A percentile compares a stretch with the other conserved stretches of the same genome.
These are phyloP conservation scores for Drosophila borealis DNA, from an alignment of 2,888 invertebrate genomes.

Conservation along the genomic window DNA sequence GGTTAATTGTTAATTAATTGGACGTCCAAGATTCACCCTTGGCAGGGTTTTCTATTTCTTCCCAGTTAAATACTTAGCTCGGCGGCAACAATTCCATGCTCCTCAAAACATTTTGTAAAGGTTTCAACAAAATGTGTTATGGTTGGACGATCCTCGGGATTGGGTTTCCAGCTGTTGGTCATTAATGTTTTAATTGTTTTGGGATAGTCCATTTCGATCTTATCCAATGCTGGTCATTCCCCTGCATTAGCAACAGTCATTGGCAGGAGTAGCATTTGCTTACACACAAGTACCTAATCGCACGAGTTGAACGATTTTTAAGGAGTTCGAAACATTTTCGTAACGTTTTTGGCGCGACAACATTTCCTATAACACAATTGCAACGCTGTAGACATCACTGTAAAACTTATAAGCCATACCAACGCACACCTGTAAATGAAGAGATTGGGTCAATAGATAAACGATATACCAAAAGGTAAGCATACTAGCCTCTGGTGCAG, in stretches of 20 bases:
- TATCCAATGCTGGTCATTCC: constrained; percentile 2
- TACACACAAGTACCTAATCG: background rate
- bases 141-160: constrained; percentile 2
- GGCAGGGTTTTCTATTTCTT: background rate
- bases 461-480: too few relatives aligned
- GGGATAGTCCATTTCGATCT: constrained; percentile 1
- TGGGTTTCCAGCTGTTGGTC: constrained; percentile 7
- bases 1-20: too few relatives aligned
- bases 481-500: constrained; percentile 42
- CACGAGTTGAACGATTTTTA: rapidly evolving
- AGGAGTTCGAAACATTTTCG: background rate
- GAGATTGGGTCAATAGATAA: too few relatives aligned
- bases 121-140: background rate
- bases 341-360: constrained; percentile 22
- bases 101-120: background rate
- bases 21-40: too few relatives aligned
- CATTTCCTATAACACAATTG: constrained; percentile 36
- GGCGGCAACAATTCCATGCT: background rate
- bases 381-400: constrained; percentile 34
- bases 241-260: constrained; percentile 3
- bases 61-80: background rate
- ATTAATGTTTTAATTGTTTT: constrained; percentile 2
- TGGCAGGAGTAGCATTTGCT: background rate
- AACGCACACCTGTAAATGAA: background rate
- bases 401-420: rapidly evolving